Base-by-base conservation (phyloP, 1,140 invertebrate species). In the Plodia interpunctella region DNA sequence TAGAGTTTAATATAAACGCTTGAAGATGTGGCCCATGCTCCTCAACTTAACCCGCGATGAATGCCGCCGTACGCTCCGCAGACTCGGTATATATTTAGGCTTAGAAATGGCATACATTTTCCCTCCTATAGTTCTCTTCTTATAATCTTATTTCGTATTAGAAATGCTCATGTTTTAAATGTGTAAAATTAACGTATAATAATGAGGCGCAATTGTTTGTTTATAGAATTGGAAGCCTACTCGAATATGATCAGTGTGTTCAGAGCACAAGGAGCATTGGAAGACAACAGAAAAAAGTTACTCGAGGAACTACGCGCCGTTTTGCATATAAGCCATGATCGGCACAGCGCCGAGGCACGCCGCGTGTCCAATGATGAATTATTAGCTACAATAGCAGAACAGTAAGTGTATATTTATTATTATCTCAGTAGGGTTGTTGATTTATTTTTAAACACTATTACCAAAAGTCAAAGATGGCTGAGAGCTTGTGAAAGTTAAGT, bases 321-420 rank as follows among this genome's bases (percentile, higher is more conserved):
- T 78, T 93, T 98, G 68, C 96, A 96, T 88, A 97, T 98, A 82
- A 94, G 95, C 54, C 93, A 94, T 78, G 97, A 98, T 85, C 92
- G 97, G 68, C 96, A 98, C 87, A 93, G 95, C 70, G 96, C 97
- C 62, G 97, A 98, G 92, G 93, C 97, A 70, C 91, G 97, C 63
- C 92, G 97, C 78, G 97, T 96, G 65, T 94, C 96, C 60, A 98
- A 97, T 90, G 97, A 98, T 91, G 96, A 98, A 83, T 93, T 95
- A 83, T 90, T 98, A 56, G 92, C 94, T 70, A 95, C 95, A 52
- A 96, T 98, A 85, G 96, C 97, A 71, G 94, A 96, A 79, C 94
- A 95, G 96, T 97, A 92, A 92, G 93, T 79, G 68, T 35, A 68
- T 63, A 65, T 70, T 76, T 66, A 51, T 60, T 63, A 57, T 68